These are phyloP conservation scores for Metacarcinus magister DNA, from an alignment of 2,888 invertebrate genomes.

Conservation along the genomic window DNA sequence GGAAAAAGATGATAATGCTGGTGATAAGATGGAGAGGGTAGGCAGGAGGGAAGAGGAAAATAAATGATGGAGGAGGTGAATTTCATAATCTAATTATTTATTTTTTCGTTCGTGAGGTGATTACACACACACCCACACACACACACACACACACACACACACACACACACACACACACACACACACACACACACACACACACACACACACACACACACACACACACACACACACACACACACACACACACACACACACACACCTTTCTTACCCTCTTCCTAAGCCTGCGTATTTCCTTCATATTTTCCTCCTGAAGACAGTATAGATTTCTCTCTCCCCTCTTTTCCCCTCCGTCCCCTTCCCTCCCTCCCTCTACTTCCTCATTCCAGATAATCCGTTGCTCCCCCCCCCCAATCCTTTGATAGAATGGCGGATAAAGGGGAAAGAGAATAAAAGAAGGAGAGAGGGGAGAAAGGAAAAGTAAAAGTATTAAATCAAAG, in stretches of 20 bases:
- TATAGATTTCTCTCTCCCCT: no score
- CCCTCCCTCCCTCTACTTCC: background rate
- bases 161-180: background rate
- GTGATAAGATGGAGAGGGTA: background rate
- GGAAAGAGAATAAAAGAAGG: background rate
- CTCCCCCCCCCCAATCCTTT: background rate
- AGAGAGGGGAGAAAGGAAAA: background rate
- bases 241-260: constrained; percentile 42
- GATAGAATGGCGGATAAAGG: background rate
- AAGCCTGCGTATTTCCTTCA: background rate
- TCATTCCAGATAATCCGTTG: background rate
- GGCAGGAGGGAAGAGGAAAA: background rate
- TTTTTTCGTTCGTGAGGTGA: background rate
- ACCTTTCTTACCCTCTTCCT: background rate
- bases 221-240: constrained; percentile 39
- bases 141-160: no score
- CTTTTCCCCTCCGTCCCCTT: background rate
- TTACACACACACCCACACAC: no score
- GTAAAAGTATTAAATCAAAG: background rate
- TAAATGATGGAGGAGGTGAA: background rate
- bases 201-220: constrained; percentile 5
- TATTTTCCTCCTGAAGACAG: background rate
- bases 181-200: constrained; percentile 2
- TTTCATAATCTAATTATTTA: background rate
- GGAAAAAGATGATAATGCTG: background rate